Evolutionary conservation across 2,888 invertebrate genomes (phyloP), one percentile per base, ranked within the genome.

Genomic region (Trachelus tabidus): DNA sequence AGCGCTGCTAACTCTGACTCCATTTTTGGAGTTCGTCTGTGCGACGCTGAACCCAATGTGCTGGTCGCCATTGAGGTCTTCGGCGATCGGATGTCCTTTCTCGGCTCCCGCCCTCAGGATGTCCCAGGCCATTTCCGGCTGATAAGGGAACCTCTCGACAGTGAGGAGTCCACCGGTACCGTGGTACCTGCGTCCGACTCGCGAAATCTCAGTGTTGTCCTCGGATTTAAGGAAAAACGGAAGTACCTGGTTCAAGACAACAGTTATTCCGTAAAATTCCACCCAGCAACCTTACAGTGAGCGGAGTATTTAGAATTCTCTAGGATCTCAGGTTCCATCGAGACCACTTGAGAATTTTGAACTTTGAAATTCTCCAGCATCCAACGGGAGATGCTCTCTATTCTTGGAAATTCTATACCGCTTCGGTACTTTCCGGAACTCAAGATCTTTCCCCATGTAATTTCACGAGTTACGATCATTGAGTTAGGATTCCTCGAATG

Each of bases 191-290:
- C 91, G 89, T 31, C 95, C 95, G 0, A 95, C 94, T 0, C 92
- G 92, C 0, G 93, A 93, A 68, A 94, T 93, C 87, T 95, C 94
- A 79, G 92, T 93, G 83, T 95, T 96, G 90, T 95, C 93, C 87
- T 96, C 95, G 69, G 94, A 94, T 87, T 92, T 94, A 81, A 93
- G 92, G 91, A 96, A 97, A 89, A 94, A 95, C 0, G 96, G 96
- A 77, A 96, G 91, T 11, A 96, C 94, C 94, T 90, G 78, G 31
- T 69, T 11, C 40, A 40, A 23, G 15, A 23, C 4, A 40, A 6
- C 1, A 40, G 40, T 40, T 40, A 40, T 40, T n/a, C n/a, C n/a
- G 40, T 40, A 0, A 40, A 40, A 23, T 40, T 40, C 40, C 40
- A 40, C 2, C 0, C 23, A 9, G 23, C 40, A 40, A 23, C 23